Evolutionary conservation across 2,113 vertebrate genomes (phyloP).

Genomic region (Panthera uncia): DNA sequence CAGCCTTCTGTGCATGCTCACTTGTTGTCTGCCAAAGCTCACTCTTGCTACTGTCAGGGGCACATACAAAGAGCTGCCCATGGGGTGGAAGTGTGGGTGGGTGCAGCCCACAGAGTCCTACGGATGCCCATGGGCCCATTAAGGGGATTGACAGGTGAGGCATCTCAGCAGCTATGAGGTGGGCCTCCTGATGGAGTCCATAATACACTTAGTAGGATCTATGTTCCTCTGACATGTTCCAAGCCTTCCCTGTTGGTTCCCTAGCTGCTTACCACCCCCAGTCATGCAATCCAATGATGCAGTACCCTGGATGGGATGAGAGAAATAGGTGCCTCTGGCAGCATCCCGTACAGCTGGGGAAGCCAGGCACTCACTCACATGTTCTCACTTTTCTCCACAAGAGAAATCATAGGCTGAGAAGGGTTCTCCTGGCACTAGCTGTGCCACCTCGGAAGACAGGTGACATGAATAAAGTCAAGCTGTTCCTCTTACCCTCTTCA

Average conservation of each 20-base stretch:
- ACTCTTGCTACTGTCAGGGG: neutral
- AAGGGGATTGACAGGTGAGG: neutral
- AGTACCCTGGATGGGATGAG: neutral
- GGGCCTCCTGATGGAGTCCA: neutral
- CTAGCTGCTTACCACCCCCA: neutral
- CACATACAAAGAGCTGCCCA: neutral
- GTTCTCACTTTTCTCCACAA: neutral
- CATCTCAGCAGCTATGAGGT: neutral
- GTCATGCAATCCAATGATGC: neutral
- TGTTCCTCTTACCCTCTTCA: neutral
- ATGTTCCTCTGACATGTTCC: neutral
- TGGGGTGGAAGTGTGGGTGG: no score
- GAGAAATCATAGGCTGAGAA: neutral
- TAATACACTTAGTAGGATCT: neutral
- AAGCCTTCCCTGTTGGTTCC: neutral
- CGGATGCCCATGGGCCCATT: neutral
- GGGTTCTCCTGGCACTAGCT: neutral
- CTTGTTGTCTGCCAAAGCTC: neutral
- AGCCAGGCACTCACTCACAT: neutral
- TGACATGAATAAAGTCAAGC: neutral
- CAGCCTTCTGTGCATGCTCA: neutral
- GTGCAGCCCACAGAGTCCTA: neutral
- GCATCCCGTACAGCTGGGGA: neutral
- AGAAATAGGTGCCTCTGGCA: neutral
- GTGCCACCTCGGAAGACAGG: neutral